Conservation (phyloP, 2,888 invertebrate species). For the Acleris literana region DNA sequence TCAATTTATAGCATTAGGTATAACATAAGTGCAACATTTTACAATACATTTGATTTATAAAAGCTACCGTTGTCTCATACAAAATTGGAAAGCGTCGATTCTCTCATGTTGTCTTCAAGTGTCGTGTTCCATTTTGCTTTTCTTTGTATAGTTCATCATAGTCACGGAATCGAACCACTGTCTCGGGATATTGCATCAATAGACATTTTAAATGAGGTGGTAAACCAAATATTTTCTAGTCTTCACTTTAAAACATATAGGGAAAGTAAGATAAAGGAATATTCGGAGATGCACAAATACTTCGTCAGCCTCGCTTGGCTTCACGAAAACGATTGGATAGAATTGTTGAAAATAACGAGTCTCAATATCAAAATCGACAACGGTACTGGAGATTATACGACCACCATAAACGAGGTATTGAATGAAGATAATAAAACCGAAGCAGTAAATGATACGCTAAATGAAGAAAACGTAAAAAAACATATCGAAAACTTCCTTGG, state of each 20-base stretch:
- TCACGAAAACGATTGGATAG: conserved; percentile 52
- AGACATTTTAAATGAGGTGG: conserved; percentile 40
- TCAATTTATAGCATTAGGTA: conserved; percentile 36
- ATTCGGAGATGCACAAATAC: conserved; percentile 55
- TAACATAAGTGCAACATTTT: conserved; percentile 40
- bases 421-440: conserved; percentile 49
- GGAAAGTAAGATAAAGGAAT: conserved; percentile 43
- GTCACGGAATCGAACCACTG: not conserved
- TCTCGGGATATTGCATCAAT: not conserved
- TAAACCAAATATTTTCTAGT: conserved; percentile 52
- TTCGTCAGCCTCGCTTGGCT: conserved; percentile 55
- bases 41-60: conserved; percentile 4
- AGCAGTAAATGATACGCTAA: conserved; percentile 21
- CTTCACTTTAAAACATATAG: conserved; percentile 45
- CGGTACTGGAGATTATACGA: conserved; percentile 48
- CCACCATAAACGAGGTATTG: conserved; percentile 56
- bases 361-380: conserved; percentile 49
- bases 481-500: conserved; percentile 21
- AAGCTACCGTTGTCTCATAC: not conserved
- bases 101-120: conserved; percentile 18
- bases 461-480: conserved; percentile 18
- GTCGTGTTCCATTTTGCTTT: conserved; percentile 4
- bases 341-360: conserved; percentile 53
- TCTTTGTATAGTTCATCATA: conserved; percentile 4
- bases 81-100: not conserved